A percentile compares a stretch with the other conserved stretches of the same genome.
phyloP scores from a whole-genome alignment of 2,888 invertebrate species.

The Meloe dianella region DNA sequence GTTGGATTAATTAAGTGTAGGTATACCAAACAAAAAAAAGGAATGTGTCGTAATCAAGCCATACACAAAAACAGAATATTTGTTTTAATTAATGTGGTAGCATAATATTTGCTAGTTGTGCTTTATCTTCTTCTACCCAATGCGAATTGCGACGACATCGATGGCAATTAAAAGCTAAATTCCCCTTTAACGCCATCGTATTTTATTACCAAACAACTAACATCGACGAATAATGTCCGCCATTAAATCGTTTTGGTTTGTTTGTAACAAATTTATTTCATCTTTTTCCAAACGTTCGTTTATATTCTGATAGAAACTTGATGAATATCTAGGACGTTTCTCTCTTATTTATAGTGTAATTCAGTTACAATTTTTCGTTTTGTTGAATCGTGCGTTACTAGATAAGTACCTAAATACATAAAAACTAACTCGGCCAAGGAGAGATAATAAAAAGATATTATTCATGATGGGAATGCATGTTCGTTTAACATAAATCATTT shows the following conservation, averaged over 20 bases:
- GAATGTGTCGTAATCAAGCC: slow-evolving; percentile 28
- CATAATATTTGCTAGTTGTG: slow-evolving; percentile 21
- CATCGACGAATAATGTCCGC: slow-evolving; percentile 14
- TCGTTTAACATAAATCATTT: not conserved
- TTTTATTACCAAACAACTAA: slow-evolving; percentile 13
- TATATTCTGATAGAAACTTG: not conserved
- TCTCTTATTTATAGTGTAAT: slow-evolving; percentile 10
- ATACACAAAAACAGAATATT: slow-evolving; percentile 24
- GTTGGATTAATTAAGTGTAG: no score
- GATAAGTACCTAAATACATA: not conserved
- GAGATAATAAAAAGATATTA: not conserved
- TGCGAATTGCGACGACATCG: slow-evolving; percentile 23
- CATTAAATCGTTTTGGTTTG: slow-evolving; percentile 12
- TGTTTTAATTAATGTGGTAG: slow-evolving; percentile 23
- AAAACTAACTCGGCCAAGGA: slow-evolving; percentile 15
- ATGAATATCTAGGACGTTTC: slow-evolving; percentile 11
- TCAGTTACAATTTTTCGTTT: slow-evolving; percentile 13
- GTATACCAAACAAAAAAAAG: no score
- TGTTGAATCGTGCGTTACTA: slow-evolving; percentile 12
- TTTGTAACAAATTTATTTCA: slow-evolving; percentile 3
- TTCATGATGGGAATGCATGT: not conserved
- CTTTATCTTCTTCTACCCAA: no score
- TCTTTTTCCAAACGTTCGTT: not conserved
- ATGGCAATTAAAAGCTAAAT: slow-evolving; percentile 29
- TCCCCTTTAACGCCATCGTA: slow-evolving; percentile 27